Conservation (phyloP, 2,888 invertebrate species). For the Colletes collaris region DNA sequence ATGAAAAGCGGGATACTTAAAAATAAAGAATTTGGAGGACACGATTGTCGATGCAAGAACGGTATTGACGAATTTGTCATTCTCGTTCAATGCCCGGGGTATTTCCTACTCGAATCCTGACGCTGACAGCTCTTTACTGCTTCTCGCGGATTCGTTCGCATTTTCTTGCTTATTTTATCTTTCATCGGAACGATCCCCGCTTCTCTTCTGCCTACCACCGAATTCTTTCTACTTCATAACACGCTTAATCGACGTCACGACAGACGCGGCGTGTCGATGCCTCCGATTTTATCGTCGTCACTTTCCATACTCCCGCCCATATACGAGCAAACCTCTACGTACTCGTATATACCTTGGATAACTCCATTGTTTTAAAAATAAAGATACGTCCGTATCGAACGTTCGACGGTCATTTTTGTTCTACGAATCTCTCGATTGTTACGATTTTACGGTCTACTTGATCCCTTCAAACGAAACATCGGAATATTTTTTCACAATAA, state of each 20-base stretch:
- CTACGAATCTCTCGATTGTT: too few species aligned
- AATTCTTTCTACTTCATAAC: constrained; percentile 33
- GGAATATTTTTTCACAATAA: too few species aligned
- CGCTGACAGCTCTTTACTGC: constrained; percentile 49
- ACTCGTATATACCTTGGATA: too few species aligned
- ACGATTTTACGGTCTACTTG: too few species aligned
- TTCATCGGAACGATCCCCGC: constrained; percentile 25
- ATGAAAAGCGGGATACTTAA: constrained; percentile 52
- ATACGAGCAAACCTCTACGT: too few species aligned
- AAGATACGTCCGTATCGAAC: too few species aligned
- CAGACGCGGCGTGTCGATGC: not conserved
- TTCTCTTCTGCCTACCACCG: constrained; percentile 7
- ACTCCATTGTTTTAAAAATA: too few species aligned
- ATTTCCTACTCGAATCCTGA: constrained; percentile 51
- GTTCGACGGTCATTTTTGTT: too few species aligned
- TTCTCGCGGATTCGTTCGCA: constrained; percentile 29
- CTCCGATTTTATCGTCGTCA: not conserved
- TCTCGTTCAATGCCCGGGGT: constrained; percentile 44
- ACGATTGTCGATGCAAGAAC: constrained; percentile 55
- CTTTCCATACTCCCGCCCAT: too few species aligned
- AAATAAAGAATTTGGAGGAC: constrained; percentile 50
- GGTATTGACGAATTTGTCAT: constrained; percentile 56
- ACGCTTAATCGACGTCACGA: constrained; percentile 23
- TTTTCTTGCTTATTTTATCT: constrained; percentile 35
- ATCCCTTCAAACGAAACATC: too few species aligned